phyloP scores from a whole-genome alignment of 2,797 vertebrate genomes.

The Galaxias olidus region DNA sequence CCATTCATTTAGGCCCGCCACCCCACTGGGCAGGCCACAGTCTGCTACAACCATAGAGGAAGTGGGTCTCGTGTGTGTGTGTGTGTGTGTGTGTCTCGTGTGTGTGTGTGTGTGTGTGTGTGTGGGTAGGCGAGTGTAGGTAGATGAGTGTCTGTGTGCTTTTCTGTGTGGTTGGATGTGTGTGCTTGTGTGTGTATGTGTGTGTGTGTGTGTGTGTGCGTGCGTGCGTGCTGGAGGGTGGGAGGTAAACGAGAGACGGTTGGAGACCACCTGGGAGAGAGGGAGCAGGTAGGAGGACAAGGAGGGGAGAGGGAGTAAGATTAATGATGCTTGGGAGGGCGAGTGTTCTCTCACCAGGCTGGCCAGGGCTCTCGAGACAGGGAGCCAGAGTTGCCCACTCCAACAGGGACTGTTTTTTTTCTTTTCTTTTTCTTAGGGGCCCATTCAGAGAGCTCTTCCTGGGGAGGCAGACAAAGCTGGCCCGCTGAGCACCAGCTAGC shows the following conservation, averaged over 20 bases:
- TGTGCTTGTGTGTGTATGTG: not conserved
- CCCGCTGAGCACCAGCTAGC: too few relatives aligned
- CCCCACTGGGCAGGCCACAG: too few relatives aligned
- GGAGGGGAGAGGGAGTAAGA: conserved; percentile 70
- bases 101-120: conserved; percentile 5
- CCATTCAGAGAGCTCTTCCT: conserved; percentile 35
- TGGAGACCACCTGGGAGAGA: conserved; percentile 66
- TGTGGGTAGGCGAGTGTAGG: conserved; percentile 10
- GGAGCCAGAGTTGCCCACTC: conserved; percentile 59
- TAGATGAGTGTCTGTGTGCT: not conserved
- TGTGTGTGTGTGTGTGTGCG: conserved; percentile 17
- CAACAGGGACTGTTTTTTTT: conserved; percentile 47
- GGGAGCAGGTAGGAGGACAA: conserved; percentile 66
- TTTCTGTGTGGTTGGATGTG: not conserved
- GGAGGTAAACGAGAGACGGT: conserved; percentile 60
- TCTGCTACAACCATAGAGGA: too few relatives aligned
- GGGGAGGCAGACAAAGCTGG: not conserved
- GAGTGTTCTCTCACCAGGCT: conserved; percentile 60
- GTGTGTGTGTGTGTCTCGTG: not conserved
- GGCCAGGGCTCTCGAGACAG: conserved; percentile 62
- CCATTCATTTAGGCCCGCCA: too few relatives aligned
- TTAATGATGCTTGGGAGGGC: conserved; percentile 72
- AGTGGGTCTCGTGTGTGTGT: not conserved
- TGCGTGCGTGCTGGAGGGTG: conserved; percentile 22
- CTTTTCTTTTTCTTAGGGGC: conserved; percentile 45